Conservation (phyloP, 2,797 vertebrate species). For the Pyrrhura leucotis region DNA sequence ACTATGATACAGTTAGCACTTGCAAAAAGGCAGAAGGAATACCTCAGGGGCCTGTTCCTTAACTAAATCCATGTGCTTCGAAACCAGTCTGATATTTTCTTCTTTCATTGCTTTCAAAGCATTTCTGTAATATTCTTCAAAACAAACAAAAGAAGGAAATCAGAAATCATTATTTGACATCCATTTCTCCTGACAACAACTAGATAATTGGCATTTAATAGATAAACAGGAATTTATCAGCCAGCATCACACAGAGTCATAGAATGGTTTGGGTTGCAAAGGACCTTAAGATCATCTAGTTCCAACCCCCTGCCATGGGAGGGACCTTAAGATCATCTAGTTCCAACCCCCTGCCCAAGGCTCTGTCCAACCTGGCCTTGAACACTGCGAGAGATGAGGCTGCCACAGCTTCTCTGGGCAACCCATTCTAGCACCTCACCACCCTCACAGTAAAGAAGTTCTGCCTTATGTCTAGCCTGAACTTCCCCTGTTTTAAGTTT, state of each 20-base stretch:
- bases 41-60: conserved; percentile 80
- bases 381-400: not conserved
- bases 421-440: not conserved
- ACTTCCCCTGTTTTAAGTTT: not conserved
- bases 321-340: not conserved
- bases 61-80: conserved; percentile 61
- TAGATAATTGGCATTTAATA: not conserved
- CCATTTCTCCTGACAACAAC: not conserved
- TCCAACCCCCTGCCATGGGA: not conserved
- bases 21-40: conserved; percentile 10
- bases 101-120: conserved; percentile 70
- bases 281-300: not conserved
- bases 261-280: not conserved
- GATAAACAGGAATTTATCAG: not conserved
- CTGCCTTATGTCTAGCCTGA: not conserved
- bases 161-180: not conserved
- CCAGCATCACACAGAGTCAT: not conserved
- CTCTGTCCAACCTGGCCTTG: not conserved
- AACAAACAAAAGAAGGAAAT: not conserved
- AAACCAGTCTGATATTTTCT: conserved; percentile 68
- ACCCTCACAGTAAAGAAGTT: not conserved
- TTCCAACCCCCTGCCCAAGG: not conserved
- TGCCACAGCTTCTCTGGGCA: not conserved
- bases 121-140: conserved; percentile 77
- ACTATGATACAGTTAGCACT: not conserved